phyloP scores from a whole-genome alignment of 1,140 invertebrate genomes.

The Solenopsis invicta region DNA sequence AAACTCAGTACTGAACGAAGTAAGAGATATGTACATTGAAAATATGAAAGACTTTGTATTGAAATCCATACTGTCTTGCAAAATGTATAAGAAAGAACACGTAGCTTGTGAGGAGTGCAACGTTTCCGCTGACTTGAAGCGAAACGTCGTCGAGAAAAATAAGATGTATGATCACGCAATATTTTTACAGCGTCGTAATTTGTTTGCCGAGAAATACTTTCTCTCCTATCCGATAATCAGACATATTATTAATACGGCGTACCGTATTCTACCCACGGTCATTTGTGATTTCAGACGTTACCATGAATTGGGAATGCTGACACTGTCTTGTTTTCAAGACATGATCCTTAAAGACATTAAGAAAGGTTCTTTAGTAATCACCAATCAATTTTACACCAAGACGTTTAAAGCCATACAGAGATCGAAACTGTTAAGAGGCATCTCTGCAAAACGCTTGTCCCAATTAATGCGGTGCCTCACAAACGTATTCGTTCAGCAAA shows the following conservation, averaged over 20 bases:
- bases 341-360: conserved; percentile 76
- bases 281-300: conserved; percentile 75
- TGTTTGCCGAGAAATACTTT: conserved; percentile 79
- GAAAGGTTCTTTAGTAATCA: conserved; percentile 68
- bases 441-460: conserved; percentile 51
- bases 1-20: conserved; percentile 75
- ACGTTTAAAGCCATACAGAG: conserved; percentile 71
- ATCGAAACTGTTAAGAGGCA: conserved; percentile 67
- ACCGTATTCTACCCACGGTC: conserved; percentile 71
- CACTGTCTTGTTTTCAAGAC: conserved; percentile 63
- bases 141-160: not conserved
- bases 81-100: conserved; percentile 4
- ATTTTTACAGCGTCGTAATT: conserved; percentile 72
- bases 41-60: conserved; percentile 78
- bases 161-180: not conserved
- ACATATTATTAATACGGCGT: conserved; percentile 77
- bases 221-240: conserved; percentile 80
- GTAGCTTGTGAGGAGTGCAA: not conserved
- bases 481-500: conserved; percentile 82
- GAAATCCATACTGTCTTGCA: conserved; percentile 45
- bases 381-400: conserved; percentile 81
- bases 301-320: conserved; percentile 53
- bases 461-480: conserved; percentile 80
- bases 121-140: not conserved
- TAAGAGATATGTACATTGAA: conserved; percentile 77